Evolutionary conservation across 2,113 vertebrate genomes (phyloP), one percentile per base, ranked within the genome.

Genomic region (Malurus alboscapulatus): DNA sequence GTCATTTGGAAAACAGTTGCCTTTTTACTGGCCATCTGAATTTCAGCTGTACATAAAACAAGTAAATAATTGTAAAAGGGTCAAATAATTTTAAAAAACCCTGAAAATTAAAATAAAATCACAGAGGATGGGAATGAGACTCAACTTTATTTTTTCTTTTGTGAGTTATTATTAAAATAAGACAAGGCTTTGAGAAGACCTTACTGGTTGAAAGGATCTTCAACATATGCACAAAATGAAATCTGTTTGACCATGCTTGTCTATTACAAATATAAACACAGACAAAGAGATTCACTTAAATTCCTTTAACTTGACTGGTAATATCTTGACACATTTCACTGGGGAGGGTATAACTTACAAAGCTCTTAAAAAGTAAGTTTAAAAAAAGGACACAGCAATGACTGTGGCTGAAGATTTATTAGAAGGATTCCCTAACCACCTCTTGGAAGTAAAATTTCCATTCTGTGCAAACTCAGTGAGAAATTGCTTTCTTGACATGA

Each of bases 381-480:
- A 48, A 88, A 90, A 94, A 92, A 92, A 93, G 71, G 68, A 86
- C 87, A 76, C 36, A 42, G 92, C 59, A 78, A 78, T 86, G 93
- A 72, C 76, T 75, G 40, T 59, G 57, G 65, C 68, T 81, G 86
- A 91, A 94, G 92, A 96, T 94, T 95, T 96, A 96, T 92, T 93
- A 87, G 91, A 84, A 96, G 90, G 80, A 81, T 65, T 84, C 80
- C 61, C 57, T 92, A 93, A 92, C 61, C 69, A 84, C 78, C 77
- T 88, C 79, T 74, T 90, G 88, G 83, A 96, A 93, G 83, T 86
- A 75, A 93, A 90, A 96, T 96, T 94, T 90, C 83, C 88, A 95
- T 96, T 95, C 88, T 84, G 54, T 79, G 59, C 87, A 94, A 94
- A 87, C 84, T 89, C 61, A 27, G 61, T 94, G 94, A 96, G 89